Base-by-base conservation (phyloP, 2,888 invertebrate genomes). In the Agelastica alni region DNA sequence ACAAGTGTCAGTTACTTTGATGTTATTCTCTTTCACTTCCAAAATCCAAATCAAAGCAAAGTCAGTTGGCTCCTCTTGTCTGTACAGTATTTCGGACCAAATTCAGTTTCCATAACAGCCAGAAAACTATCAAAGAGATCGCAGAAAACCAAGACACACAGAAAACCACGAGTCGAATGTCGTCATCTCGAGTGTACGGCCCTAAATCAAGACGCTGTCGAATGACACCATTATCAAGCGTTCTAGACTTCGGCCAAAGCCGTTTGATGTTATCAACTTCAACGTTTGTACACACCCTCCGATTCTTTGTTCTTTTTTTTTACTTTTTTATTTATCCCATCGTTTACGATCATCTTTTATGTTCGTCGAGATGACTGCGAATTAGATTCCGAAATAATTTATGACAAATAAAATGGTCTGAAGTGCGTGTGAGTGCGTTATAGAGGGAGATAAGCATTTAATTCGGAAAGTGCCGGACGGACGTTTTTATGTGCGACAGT, bases 151-250 rank as follows among this genome's bases (percentile, higher is more conserved):
- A 22, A 13, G 22, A 17, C 18, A 37, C 18, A 42, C 34, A 34
- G 49, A 51, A 51, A 51, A 45, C 51, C 55, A 34, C 45, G 36
- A 36, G 36, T 30, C 43, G 32, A 51, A 55, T n/a, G n/a, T n/a
- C 49, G 56, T 58, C 58, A 53, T 59, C 63, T 64, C 62, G 58
- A 63, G 61, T 58, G 61, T 20, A 20, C 56, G 59, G 61, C 60
- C 54, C 62, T 71, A 69, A 69, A 71, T 71, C 69, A 69, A 67
- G 69, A 59, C 65, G 63, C 62, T 65, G 67, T 71, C 70, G 68
- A 71, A 69, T 63, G 69, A 68, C 70, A 69, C 69, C 66, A 67
- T 70, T 71, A 70, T 69, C 66, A 66, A 66, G 62, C 65, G 69
- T 65, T 68, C 63, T 58, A 65, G 60, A 65, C 61, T 67, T 59